These are phyloP conservation scores for Petrophora chlorosata DNA, from an alignment of 2,888 invertebrate species.

Conservation along the genomic window DNA sequence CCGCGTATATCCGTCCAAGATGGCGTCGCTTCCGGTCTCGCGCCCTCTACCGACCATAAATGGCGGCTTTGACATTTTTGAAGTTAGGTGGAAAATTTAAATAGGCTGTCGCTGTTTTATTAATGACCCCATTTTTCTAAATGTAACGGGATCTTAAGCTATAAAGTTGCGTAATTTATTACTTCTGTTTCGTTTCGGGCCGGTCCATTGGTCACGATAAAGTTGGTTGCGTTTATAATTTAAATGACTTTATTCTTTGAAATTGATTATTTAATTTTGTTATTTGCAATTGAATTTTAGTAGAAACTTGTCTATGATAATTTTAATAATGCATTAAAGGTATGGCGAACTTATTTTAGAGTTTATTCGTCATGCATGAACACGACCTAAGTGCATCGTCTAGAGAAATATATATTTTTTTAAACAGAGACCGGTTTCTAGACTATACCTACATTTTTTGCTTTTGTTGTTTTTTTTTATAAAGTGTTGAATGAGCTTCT, in stretches of 20 bases:
- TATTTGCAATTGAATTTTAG: too few species aligned
- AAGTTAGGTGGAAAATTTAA: constrained; percentile 14
- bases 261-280: constrained; percentile 10
- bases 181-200: constrained; percentile 1
- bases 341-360: too few species aligned
- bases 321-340: too few species aligned
- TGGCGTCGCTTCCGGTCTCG: constrained; percentile 48
- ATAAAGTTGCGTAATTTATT: constrained; percentile 17
- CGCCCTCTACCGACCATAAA: constrained; percentile 32
- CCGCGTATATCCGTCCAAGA: constrained; percentile 45
- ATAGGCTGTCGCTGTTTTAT: constrained; percentile 7
- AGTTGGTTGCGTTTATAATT: background rate
- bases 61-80: constrained; percentile 38
- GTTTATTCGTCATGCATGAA: too few species aligned
- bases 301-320: too few species aligned
- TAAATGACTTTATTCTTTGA: background rate
- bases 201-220: background rate
- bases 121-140: constrained; percentile 13
- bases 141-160: constrained; percentile 12
- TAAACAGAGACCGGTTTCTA: too few species aligned
- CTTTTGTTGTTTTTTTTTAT: too few species aligned
- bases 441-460: too few species aligned
- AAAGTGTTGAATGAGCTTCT: too few species aligned
- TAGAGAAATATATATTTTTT: too few species aligned
- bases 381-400: too few species aligned